A percentile compares a stretch with the other conserved stretches of the same genome.
These are phyloP conservation scores for Epizoanthus rinbou DNA, from an alignment of 92 coral and sea anemone genomes.

Conservation along the genomic window DNA sequence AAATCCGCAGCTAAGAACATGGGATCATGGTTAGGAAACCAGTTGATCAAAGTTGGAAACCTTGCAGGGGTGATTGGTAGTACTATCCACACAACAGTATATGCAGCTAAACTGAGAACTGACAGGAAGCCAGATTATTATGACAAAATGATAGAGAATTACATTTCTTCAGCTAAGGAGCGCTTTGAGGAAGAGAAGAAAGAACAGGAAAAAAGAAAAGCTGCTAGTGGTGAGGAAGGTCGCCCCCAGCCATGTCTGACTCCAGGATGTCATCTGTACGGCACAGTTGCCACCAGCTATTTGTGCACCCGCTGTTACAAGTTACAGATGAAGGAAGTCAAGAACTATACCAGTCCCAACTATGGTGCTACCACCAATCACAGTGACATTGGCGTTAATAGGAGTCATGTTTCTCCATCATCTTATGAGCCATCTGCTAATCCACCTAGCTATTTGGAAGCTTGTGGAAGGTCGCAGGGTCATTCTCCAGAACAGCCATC, in stretches of 20 bases:
- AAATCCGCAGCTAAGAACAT: constrained; percentile 57
- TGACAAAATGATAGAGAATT: constrained; percentile 79
- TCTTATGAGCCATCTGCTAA: constrained; percentile 59
- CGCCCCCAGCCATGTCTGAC: constrained; percentile 76
- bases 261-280: constrained; percentile 86
- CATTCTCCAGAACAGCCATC: background rate
- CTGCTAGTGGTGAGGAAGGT: constrained; percentile 13
- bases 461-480: constrained; percentile 24
- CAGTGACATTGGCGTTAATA: constrained; percentile 9
- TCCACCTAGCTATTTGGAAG: constrained; percentile 52
- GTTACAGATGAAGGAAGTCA: constrained; percentile 81
- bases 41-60: constrained; percentile 74
- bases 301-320: constrained; percentile 88
- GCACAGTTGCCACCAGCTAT: constrained; percentile 86
- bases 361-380: background rate
- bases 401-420: constrained; percentile 52
- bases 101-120: constrained; percentile 75
- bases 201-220: constrained; percentile 32
- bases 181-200: constrained; percentile 88
- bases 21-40: constrained; percentile 74
- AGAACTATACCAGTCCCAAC: constrained; percentile 37
- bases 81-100: constrained; percentile 60
- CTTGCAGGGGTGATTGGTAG: constrained; percentile 71
- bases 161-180: constrained; percentile 75
- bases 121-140: constrained; percentile 91